These are phyloP conservation scores for Drosophila emarginata DNA, from an alignment of 2,888 invertebrate genomes.

Conservation along the genomic window DNA sequence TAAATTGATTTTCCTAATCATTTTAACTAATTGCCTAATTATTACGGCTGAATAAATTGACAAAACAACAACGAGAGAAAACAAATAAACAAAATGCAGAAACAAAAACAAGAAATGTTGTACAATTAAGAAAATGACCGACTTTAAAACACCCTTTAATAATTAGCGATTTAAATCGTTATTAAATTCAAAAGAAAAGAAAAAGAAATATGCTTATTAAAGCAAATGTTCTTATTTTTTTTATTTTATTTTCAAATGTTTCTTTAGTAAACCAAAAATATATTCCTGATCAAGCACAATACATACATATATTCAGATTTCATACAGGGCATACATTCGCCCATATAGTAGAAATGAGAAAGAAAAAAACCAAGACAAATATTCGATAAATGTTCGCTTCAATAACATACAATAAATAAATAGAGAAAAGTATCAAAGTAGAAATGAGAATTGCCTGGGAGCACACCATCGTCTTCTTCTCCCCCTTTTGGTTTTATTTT, in stretches of 20 bases:
- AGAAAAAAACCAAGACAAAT: neutral
- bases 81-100: constrained; percentile 1
- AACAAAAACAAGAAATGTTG: neutral
- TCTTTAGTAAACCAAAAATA: too few relatives aligned
- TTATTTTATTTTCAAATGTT: too few relatives aligned
- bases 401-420: neutral
- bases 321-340: neutral
- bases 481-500: neutral
- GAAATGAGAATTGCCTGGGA: neutral
- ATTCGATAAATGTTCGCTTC: neutral
- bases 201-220: too few relatives aligned
- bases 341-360: neutral
- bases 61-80: neutral
- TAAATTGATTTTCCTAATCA: constrained; percentile 1
- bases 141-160: neutral
- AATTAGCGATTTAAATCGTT: neutral
- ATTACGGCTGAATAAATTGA: constrained; percentile 6
- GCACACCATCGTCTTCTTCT: neutral
- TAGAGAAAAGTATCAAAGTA: constrained; percentile 3
- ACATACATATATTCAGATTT: neutral
- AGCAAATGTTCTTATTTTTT: too few relatives aligned
- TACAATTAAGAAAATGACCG: neutral
- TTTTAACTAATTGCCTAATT: constrained; percentile 10
- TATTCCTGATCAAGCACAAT: too few relatives aligned
- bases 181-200: too few relatives aligned